phyloP scores from a whole-genome alignment of 1,140 invertebrate genomes.

The Tetragnatha versicolor region DNA sequence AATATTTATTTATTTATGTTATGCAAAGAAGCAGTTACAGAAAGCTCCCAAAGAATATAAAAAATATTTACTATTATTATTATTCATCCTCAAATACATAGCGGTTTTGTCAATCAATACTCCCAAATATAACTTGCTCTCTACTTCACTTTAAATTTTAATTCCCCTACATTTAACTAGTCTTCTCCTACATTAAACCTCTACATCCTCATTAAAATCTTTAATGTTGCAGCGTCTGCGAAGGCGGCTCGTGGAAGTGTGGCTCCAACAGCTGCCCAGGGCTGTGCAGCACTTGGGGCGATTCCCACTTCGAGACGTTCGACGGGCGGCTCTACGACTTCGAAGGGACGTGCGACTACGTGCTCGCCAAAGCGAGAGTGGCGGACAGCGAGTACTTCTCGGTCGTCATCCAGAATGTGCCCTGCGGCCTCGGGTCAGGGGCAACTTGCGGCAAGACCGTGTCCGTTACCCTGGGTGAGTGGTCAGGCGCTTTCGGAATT shows the following conservation, averaged over 20 bases:
- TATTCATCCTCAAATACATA: no score
- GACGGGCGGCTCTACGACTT: constrained; percentile 72
- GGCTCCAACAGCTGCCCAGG: constrained; percentile 60
- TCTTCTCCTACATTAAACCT: no score
- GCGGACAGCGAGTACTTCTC: constrained; percentile 50
- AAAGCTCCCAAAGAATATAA: no score
- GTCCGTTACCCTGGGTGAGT: constrained; percentile 70
- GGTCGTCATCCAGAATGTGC: constrained; percentile 73
- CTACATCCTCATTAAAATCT: no score
- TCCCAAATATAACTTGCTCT: no score
- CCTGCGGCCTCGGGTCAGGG: constrained; percentile 79
- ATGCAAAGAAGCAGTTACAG: no score
- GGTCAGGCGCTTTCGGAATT: no score
- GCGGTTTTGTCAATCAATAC: no score
- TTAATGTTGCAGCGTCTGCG: constrained; percentile 15
- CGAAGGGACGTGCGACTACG: constrained; percentile 62
- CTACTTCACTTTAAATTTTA: no score
- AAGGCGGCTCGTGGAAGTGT: constrained; percentile 34
- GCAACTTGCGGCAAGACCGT: constrained; percentile 87
- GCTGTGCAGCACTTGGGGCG: constrained; percentile 80
- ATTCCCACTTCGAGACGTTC: constrained; percentile 83
- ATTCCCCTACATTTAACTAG: no score
- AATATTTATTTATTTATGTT: no score
- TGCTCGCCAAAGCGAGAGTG: constrained; percentile 62
- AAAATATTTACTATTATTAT: no score